Evolutionary conservation across 2,113 vertebrate genomes (phyloP).

Genomic region (Siniperca chuatsi): DNA sequence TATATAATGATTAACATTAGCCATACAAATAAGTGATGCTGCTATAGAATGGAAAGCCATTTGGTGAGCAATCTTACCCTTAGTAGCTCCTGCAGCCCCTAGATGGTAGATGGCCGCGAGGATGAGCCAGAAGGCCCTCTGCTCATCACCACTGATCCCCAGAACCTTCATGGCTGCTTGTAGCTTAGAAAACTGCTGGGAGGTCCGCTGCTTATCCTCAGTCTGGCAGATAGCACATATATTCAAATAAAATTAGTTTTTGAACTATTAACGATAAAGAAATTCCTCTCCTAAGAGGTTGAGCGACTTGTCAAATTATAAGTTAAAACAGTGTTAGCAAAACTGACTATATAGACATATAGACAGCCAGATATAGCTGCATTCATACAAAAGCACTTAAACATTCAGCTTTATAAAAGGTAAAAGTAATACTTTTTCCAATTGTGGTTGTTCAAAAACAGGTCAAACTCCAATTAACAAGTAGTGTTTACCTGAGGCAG

Average conservation of each 20-base stretch:
- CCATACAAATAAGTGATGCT: not conserved
- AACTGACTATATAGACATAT: not conserved
- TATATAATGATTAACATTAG: not conserved
- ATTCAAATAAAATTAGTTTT: not conserved
- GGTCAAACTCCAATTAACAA: not conserved
- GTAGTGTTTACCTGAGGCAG: constrained; percentile 84
- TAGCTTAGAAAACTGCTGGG: constrained; percentile 95
- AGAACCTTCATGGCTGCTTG: constrained; percentile 97
- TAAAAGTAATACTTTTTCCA: not conserved
- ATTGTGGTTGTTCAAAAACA: constrained; percentile 8
- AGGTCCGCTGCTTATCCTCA: constrained; percentile 94
- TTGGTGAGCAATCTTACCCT: constrained; percentile 84
- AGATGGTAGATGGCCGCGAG: constrained; percentile 96
- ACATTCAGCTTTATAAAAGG: not conserved
- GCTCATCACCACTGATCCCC: constrained; percentile 91
- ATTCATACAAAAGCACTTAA: not conserved
- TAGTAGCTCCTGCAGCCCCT: constrained; percentile 94
- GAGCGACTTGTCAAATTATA: not conserved
- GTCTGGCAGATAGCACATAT: constrained; percentile 76
- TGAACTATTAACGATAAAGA: not conserved
- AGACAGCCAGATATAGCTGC: not conserved
- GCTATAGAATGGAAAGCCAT: not conserved
- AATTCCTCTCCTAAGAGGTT: not conserved
- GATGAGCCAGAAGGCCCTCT: constrained; percentile 89
- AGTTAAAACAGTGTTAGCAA: not conserved